A percentile compares a stretch with the other conserved stretches of the same genome.
phyloP scores from a whole-genome alignment of 1,140 invertebrate species.

The Arctopsyche grandis region DNA sequence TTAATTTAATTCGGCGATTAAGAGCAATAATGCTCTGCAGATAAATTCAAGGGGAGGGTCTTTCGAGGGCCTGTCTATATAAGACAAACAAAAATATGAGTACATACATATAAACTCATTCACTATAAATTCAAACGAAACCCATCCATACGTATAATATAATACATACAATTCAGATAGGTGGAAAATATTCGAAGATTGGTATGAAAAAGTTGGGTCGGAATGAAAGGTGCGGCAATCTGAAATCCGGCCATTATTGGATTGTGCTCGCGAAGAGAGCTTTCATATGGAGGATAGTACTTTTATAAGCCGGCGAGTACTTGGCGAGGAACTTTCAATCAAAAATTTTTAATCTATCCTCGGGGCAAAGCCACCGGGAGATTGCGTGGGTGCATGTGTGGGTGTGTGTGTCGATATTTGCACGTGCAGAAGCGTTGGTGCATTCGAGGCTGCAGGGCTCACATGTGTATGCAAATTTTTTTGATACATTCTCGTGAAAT shows the following conservation, averaged over 20 bases:
- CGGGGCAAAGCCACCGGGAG: conserved; percentile 19
- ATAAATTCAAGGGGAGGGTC: conserved; percentile 8
- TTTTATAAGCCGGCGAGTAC: conserved; percentile 27
- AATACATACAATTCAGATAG: no score
- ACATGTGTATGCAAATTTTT: no score
- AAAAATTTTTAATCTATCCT: conserved; percentile 39
- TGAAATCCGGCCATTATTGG: conserved; percentile 18
- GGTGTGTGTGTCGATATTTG: background rate
- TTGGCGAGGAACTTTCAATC: conserved; percentile 37
- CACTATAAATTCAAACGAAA: background rate
- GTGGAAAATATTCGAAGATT: background rate
- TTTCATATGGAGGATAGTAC: conserved; percentile 16
- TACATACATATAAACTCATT: background rate
- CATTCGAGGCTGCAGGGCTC: background rate
- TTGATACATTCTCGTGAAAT: no score
- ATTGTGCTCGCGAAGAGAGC: conserved; percentile 15
- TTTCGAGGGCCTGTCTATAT: background rate
- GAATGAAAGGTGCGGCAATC: conserved; percentile 15
- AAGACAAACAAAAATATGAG: background rate
- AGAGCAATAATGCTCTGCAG: conserved; percentile 25
- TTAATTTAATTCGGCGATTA: conserved; percentile 42
- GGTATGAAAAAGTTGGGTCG: background rate
- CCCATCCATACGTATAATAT: background rate
- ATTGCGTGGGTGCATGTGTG: conserved; percentile 12
- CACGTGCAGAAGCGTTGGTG: background rate